Conservation (phyloP, 2,797 vertebrate species). For the Tapera naevia region DNA sequence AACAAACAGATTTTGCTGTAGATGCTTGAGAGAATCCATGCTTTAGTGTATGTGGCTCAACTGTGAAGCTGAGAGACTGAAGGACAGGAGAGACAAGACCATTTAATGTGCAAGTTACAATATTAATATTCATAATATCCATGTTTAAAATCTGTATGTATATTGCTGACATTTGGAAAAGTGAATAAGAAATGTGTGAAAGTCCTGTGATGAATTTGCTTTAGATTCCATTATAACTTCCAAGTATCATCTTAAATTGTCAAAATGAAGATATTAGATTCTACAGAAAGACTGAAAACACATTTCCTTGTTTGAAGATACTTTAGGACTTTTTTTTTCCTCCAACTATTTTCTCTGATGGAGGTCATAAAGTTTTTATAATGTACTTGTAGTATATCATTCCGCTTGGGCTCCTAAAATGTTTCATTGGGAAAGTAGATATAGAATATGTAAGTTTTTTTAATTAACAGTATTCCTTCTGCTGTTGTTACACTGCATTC, state of each 20-base stretch:
- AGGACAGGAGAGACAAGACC: not conserved
- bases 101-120: not conserved
- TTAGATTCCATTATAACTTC: not conserved
- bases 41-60: not conserved
- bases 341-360: not conserved
- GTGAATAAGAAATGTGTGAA: not conserved
- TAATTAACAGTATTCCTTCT: not conserved
- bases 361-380: not conserved
- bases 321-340: not conserved
- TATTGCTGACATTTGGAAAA: not conserved
- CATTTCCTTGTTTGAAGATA: not conserved
- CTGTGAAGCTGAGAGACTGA: not conserved
- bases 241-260: not conserved
- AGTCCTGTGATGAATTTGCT: not conserved
- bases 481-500: not conserved
- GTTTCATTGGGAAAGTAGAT: not conserved
- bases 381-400: not conserved
- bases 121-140: not conserved
- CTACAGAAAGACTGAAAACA: not conserved
- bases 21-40: constrained; percentile 16
- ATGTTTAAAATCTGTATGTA: not conserved
- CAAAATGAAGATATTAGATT: not conserved
- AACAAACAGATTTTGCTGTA: constrained; percentile 56
- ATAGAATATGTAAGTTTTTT: not conserved
- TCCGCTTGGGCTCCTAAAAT: not conserved